Conservation (phyloP, 2,888 invertebrate genomes). For the Nomada ruficornis region DNA sequence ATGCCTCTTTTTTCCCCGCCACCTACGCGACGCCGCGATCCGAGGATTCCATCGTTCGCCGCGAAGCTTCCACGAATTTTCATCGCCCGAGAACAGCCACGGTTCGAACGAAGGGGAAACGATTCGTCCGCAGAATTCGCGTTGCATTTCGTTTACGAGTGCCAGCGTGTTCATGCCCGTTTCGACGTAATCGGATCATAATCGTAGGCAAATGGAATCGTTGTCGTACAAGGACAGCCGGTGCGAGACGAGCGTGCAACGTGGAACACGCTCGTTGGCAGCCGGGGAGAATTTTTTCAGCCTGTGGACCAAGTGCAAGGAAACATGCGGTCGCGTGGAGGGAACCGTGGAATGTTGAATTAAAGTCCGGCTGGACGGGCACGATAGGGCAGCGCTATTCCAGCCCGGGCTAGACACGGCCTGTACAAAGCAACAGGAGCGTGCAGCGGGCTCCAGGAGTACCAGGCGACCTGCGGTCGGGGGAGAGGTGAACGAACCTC, state of each 20-base stretch:
- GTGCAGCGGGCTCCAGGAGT: conserved; percentile 29
- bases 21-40: conserved; percentile 39
- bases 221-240: conserved; percentile 53
- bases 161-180: conserved; percentile 25
- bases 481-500: conserved; percentile 83
- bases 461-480: conserved; percentile 67
- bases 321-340: conserved; percentile 51
- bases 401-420: neutral
- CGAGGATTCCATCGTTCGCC: conserved; percentile 12
- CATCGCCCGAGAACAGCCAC: neutral
- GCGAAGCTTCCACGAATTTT: conserved; percentile 10
- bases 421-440: neutral
- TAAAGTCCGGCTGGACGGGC: conserved; percentile 72
- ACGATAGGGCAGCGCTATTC: conserved; percentile 66
- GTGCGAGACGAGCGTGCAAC: conserved; percentile 27
- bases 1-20: conserved; percentile 24
- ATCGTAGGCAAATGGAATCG: conserved; percentile 63
- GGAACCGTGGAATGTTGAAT: conserved; percentile 80
- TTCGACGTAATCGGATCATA: conserved; percentile 60
- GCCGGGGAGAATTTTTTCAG: conserved; percentile 49
- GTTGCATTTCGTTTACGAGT: conserved; percentile 26
- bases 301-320: conserved; percentile 69
- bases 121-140: neutral
- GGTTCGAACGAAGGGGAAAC: too few species aligned
- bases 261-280: conserved; percentile 17